Evolutionary conservation across 2,888 invertebrate species (phyloP).

Genomic region (Drosophila merina): DNA sequence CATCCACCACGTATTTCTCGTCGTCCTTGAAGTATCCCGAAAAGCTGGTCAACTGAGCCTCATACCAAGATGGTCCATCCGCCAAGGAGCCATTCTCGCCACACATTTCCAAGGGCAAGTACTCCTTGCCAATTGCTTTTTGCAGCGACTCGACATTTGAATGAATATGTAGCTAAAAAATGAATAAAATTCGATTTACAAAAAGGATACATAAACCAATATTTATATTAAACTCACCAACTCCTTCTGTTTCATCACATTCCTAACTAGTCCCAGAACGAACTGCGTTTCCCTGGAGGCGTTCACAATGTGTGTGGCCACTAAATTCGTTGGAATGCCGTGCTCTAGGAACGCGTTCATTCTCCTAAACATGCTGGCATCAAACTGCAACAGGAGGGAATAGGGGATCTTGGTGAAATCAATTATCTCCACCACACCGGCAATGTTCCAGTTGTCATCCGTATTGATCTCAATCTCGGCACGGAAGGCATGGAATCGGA

Average conservation of each 20-base stretch:
- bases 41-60: slow-evolving; percentile 63
- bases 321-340: slow-evolving; percentile 76
- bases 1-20: slow-evolving; percentile 71
- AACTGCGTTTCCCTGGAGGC: slow-evolving; percentile 80
- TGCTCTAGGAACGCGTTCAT: slow-evolving; percentile 79
- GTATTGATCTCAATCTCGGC: slow-evolving; percentile 78
- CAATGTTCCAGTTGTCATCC: slow-evolving; percentile 86
- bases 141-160: slow-evolving; percentile 77
- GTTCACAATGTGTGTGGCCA: slow-evolving; percentile 78
- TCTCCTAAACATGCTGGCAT: slow-evolving; percentile 71
- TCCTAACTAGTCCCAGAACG: slow-evolving; percentile 72
- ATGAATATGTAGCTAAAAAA: slow-evolving; percentile 74
- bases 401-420: slow-evolving; percentile 85
- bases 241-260: slow-evolving; percentile 80
- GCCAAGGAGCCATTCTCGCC: slow-evolving; percentile 85
- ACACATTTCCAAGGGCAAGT: slow-evolving; percentile 88
- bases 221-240: slow-evolving; percentile 59
- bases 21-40: slow-evolving; percentile 77
- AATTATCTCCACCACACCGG: slow-evolving; percentile 85
- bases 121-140: slow-evolving; percentile 86
- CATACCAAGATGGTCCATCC: slow-evolving; percentile 66
- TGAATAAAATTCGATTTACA: neutral
- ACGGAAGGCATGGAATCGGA: slow-evolving; percentile 78
- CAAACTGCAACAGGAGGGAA: slow-evolving; percentile 75
- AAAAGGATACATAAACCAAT: neutral